Evolutionary conservation across 2,113 vertebrate species (phyloP).

Genomic region (Scophthalmus maximus): DNA sequence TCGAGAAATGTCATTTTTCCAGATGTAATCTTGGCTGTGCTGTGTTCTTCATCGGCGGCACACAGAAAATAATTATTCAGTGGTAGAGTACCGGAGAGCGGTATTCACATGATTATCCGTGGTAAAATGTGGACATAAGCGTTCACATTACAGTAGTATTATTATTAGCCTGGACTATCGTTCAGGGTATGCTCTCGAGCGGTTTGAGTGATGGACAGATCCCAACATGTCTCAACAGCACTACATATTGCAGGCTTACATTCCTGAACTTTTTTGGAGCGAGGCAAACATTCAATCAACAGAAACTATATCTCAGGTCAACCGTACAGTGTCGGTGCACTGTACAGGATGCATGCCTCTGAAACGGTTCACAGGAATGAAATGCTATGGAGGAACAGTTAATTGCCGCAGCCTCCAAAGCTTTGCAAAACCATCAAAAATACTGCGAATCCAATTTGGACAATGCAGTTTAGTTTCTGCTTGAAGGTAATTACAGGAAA

Average conservation of each 20-base stretch:
- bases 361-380: not conserved
- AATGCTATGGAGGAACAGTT: too few species aligned
- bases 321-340: not conserved
- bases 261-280: not conserved
- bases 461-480: not conserved
- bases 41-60: not conserved
- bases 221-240: not conserved
- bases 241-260: constrained; percentile 1
- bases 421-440: not conserved
- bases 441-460: not conserved
- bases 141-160: too few species aligned
- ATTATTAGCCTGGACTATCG: too few species aligned
- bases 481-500: not conserved
- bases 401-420: not conserved
- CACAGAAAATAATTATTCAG: not conserved
- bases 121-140: too few species aligned
- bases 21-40: not conserved
- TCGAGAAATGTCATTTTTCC: too few species aligned
- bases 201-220: not conserved
- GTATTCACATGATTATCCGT: too few species aligned
- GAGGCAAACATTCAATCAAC: not conserved
- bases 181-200: too few species aligned
- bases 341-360: not conserved
- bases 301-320: not conserved
- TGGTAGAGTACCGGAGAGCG: too few species aligned